Base-by-base conservation (phyloP, 1,140 invertebrate genomes). In the Nasonia vitripennis region DNA sequence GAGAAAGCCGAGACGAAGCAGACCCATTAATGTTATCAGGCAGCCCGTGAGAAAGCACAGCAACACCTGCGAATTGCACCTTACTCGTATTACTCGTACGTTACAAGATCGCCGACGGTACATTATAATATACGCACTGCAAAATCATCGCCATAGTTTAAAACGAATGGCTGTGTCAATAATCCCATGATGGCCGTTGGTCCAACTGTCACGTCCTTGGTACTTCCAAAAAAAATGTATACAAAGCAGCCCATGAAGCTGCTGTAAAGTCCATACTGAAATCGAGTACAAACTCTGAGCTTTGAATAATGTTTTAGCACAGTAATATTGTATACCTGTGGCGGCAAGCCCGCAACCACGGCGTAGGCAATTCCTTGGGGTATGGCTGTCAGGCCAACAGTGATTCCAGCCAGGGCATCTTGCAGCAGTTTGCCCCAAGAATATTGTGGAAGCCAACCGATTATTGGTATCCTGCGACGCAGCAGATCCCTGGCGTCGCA, bases 281-380 rank as follows among this genome's bases (percentile, higher is more conserved):
- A 91, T 88, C 88, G 78, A 37, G 5, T 37, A 37, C 5, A 37
- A 37, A 37, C 34, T 37, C 0, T 37, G 34, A 37, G 34, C 2
- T 37, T 37, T 20, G 4, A 27, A 37, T n/a, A 51, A 51, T 62
- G 11, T 11, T n/a, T 31, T 11, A 70, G 0, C 27, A 37, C 34
- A 37, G 5, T 5, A 37, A 27, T 2, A 78, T 14, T 23, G 78
- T 71, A 87, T 90, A 95, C 94, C 92, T 96, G 94, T 79, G 94
- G 89, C n/a, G 93, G 92, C 78, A 96, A 88, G 79, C 94, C 94
- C 67, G 95, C 96, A 17, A 96, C 93, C 31, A 94, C 92, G 4
- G 96, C 95, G 89, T 96, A 96, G 10, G 95, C 96, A 83, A 96
- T 94, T 10, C 95, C 95, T 89, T 96, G 96, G 5, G 96, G 96